Conservation (phyloP, 2,888 invertebrate species). For the Andrena fulva region DNA sequence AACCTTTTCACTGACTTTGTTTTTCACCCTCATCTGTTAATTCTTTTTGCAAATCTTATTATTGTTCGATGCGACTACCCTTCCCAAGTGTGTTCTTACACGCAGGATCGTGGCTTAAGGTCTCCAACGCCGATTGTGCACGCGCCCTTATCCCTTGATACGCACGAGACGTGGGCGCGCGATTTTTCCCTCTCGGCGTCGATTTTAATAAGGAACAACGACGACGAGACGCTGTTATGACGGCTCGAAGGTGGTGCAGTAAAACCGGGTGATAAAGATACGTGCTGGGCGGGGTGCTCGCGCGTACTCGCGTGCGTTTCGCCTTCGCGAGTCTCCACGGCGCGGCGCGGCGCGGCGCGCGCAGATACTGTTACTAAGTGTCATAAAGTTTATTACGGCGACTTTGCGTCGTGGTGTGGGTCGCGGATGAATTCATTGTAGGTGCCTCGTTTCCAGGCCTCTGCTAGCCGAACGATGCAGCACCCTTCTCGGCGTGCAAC, state of each 20-base stretch:
- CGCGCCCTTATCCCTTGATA: conserved; percentile 44
- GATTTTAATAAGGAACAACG: conserved; percentile 73
- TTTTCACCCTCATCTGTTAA: no score
- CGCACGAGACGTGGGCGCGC: conserved; percentile 61
- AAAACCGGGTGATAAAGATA: conserved; percentile 75
- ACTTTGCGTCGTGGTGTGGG: conserved; percentile 65
- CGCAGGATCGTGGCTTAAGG: conserved; percentile 20
- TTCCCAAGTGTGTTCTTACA: conserved; percentile 18
- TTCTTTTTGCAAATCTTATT: no score
- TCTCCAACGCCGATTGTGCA: conserved; percentile 27
- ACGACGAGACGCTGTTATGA: conserved; percentile 72
- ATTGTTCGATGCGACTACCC: no score
- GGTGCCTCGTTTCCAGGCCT: conserved; percentile 47
- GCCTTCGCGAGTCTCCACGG: conserved; percentile 48
- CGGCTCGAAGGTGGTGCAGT: conserved; percentile 71
- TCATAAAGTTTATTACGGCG: conserved; percentile 73
- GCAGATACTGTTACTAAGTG: conserved; percentile 74
- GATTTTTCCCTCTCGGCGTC: conserved; percentile 55
- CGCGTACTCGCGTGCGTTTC: conserved; percentile 52
- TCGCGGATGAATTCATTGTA: conserved; percentile 74
- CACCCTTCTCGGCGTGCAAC: neutral
- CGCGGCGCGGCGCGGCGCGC: conserved; percentile 33
- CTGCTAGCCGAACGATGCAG: neutral
- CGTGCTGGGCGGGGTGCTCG: conserved; percentile 52
- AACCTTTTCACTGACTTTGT: no score